Conservation (phyloP, 2,797 vertebrate species). For the Falco biarmicus region DNA sequence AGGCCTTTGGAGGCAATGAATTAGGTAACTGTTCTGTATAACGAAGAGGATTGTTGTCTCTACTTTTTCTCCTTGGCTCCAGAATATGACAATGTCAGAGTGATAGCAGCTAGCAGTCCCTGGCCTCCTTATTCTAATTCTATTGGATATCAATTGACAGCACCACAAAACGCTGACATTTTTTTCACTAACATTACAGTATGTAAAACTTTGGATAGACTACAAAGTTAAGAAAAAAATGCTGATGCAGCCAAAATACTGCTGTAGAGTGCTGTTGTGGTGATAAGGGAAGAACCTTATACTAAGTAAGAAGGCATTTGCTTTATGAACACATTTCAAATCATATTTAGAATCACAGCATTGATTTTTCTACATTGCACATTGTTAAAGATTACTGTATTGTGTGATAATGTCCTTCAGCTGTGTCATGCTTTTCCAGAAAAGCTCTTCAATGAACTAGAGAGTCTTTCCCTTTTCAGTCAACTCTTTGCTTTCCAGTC, state of each 20-base stretch:
- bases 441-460: neutral
- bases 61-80: neutral
- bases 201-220: conserved; percentile 27
- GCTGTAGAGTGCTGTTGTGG: neutral
- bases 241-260: neutral
- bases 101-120: neutral
- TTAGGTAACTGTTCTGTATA: neutral
- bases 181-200: conserved; percentile 46
- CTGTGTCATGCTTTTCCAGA: neutral
- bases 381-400: neutral
- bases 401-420: neutral
- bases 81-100: neutral
- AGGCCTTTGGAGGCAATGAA: neutral
- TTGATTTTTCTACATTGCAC: neutral
- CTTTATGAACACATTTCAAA: neutral
- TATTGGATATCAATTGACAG: neutral
- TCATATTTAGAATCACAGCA: neutral
- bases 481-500: neutral
- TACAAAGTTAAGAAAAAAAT: conserved; percentile 23
- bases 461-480: neutral
- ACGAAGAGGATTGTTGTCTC: neutral
- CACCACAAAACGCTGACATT: conserved; percentile 31
- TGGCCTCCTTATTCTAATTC: neutral
- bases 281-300: neutral
- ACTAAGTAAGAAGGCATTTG: neutral